Evolutionary conservation across 1,140 invertebrate genomes (phyloP).

Genomic region (Panagrolaimus sp.): DNA sequence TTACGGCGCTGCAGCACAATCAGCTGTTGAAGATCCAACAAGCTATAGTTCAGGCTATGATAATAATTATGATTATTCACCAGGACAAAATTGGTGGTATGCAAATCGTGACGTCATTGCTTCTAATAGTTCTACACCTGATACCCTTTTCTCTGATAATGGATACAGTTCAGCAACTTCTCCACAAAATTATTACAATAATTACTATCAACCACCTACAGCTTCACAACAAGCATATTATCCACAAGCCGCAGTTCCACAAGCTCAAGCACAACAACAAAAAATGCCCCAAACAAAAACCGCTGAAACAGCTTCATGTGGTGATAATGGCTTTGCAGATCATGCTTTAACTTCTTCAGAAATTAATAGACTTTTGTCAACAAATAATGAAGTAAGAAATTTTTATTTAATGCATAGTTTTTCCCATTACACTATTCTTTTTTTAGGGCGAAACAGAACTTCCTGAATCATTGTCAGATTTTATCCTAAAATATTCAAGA

Average conservation of each 20-base stretch:
- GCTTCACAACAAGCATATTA: neutral
- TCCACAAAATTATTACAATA: slow-evolving; percentile 13
- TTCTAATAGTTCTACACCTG: slow-evolving; percentile 44
- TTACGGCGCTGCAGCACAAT: slow-evolving; percentile 23
- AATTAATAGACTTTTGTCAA: neutral
- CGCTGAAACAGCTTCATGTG: neutral
- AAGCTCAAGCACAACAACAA: neutral
- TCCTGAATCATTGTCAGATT: slow-evolving; percentile 55
- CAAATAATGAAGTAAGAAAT: slow-evolving; percentile 3
- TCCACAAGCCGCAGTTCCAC: too few relatives aligned
- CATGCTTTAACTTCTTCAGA: neutral
- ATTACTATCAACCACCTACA: neutral
- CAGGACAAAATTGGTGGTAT: slow-evolving; percentile 21
- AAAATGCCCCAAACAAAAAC: neutral
- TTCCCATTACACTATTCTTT: slow-evolving; percentile 11
- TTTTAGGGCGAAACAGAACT: slow-evolving; percentile 36
- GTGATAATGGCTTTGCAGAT: too few relatives aligned
- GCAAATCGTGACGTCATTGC: slow-evolving; percentile 14
- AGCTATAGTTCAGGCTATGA: slow-evolving; percentile 26
- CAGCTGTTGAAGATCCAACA: slow-evolving; percentile 26
- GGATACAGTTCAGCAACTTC: slow-evolving; percentile 27
- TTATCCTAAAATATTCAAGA: slow-evolving; percentile 57
- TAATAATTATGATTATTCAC: neutral
- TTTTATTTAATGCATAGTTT: slow-evolving; percentile 8
- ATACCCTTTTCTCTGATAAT: slow-evolving; percentile 37